These are phyloP conservation scores for Gastracanthus pulcherrimus DNA, from an alignment of 2,888 invertebrate species.

Conservation along the genomic window DNA sequence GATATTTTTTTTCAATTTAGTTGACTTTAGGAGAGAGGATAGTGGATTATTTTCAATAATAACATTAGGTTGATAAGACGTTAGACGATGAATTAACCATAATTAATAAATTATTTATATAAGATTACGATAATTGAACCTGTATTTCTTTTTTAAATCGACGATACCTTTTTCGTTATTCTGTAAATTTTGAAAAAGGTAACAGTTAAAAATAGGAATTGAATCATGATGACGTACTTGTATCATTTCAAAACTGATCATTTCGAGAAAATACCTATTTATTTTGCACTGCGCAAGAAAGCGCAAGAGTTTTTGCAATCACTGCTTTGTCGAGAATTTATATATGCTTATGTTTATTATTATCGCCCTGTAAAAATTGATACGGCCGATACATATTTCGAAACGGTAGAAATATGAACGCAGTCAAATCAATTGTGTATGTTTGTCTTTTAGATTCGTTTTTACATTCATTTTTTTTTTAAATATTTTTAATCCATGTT, in stretches of 20 bases:
- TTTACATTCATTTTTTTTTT: background rate
- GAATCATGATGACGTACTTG: background rate
- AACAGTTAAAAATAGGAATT: background rate
- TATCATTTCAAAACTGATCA: background rate
- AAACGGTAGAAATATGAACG: background rate
- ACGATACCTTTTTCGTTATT: background rate
- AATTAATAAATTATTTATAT: background rate
- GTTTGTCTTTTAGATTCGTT: background rate
- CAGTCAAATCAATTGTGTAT: too few relatives aligned
- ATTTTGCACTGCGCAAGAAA: background rate
- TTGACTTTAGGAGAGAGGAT: background rate
- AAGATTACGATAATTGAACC: background rate
- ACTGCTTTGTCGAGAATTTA: background rate
- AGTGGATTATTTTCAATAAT: background rate
- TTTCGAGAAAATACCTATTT: slow-evolving; percentile 1
- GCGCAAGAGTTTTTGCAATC: background rate
- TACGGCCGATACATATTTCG: background rate
- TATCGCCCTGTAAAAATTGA: slow-evolving; percentile 6
- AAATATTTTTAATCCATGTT: background rate
- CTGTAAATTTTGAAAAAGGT: background rate
- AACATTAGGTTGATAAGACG: too few relatives aligned
- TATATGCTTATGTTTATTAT: background rate
- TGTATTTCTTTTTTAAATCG: too few relatives aligned
- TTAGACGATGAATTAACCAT: too few relatives aligned
- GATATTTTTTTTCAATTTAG: slow-evolving; percentile 19